Percentiles rank a stretch among this genome's conserved stretches.
Conservation (phyloP, 2,113 vertebrate genomes). For the Ancistrus triradiatus region DNA sequence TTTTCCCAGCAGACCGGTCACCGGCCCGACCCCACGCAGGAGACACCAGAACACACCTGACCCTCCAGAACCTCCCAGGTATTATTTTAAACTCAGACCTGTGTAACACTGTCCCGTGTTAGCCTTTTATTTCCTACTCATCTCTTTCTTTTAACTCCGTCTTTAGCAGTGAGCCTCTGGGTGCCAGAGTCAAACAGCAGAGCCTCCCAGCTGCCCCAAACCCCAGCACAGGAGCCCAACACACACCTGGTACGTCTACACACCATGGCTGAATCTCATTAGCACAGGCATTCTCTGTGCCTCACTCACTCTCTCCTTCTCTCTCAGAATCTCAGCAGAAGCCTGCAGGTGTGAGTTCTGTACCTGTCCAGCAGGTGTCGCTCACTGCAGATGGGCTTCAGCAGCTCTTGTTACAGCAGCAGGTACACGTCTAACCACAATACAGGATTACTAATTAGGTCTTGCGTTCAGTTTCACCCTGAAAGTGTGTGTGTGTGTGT, state of each 20-base stretch:
- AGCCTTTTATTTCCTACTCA: no score
- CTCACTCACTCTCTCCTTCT: background rate
- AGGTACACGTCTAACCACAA: slow-evolving; percentile 46
- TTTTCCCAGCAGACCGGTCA: slow-evolving; percentile 52
- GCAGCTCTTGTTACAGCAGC: slow-evolving; percentile 61
- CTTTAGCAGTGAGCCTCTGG: slow-evolving; percentile 10
- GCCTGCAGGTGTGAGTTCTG: slow-evolving; percentile 25
- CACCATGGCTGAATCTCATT: background rate
- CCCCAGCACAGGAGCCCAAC: slow-evolving; percentile 42
- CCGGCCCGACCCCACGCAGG: slow-evolving; percentile 33
- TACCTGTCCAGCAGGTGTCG: slow-evolving; percentile 30
- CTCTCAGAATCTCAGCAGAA: slow-evolving; percentile 46
- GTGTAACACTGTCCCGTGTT: no score
- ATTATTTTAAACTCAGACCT: no score
- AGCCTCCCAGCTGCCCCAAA: background rate
- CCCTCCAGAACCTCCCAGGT: slow-evolving; percentile 29
- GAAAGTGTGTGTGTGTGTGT: slow-evolving; percentile 20
- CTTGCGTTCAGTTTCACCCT: no score
- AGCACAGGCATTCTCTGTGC: background rate
- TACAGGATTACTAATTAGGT: no score
- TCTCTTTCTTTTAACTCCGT: slow-evolving; percentile 1
- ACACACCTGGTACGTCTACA: slow-evolving; percentile 50
- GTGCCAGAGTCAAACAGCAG: background rate
- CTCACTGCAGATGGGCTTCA: slow-evolving; percentile 45
- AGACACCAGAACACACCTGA: slow-evolving; percentile 41